These are phyloP conservation scores for Miltochrista miniata DNA, from an alignment of 2,888 invertebrate species.

Conservation along the genomic window DNA sequence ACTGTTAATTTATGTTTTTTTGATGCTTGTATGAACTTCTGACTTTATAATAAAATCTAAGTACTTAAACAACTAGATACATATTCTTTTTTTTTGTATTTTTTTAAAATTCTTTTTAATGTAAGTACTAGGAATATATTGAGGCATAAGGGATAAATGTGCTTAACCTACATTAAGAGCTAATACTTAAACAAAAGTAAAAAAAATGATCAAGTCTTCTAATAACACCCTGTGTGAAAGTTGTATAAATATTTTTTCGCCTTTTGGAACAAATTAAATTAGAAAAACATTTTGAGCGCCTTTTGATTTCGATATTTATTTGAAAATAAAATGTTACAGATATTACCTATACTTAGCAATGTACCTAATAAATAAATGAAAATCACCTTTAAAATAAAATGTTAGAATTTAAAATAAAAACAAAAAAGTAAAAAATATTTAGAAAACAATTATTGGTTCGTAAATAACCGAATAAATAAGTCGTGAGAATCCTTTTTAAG, in stretches of 20 bases:
- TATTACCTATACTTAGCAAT: too few relatives aligned
- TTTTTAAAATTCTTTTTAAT: constrained; percentile 15
- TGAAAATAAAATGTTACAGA: not conserved
- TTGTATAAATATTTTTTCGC: constrained; percentile 14
- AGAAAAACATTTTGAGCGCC: not conserved
- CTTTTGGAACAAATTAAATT: constrained; percentile 16
- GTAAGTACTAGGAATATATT: constrained; percentile 20
- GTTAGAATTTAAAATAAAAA: not conserved
- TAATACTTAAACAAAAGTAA: constrained; percentile 8
- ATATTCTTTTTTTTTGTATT: not conserved
- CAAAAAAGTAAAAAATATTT: not conserved
- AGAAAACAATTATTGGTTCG: not conserved
- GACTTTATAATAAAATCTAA: not conserved
- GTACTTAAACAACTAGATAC: not conserved
- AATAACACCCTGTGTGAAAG: constrained; percentile 35
- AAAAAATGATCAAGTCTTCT: constrained; percentile 35
- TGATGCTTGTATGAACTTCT: not conserved
- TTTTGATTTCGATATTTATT: not conserved
- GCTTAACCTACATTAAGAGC: constrained; percentile 17
- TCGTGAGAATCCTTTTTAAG: too few relatives aligned
- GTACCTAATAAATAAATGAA: too few relatives aligned
- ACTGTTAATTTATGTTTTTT: not conserved
- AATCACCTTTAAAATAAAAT: too few relatives aligned
- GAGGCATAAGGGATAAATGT: constrained; percentile 20
- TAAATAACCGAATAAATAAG: too few relatives aligned